These are phyloP conservation scores for Invenusta paracnida DNA, from an alignment of 2,888 invertebrate genomes.

Conservation along the genomic window DNA sequence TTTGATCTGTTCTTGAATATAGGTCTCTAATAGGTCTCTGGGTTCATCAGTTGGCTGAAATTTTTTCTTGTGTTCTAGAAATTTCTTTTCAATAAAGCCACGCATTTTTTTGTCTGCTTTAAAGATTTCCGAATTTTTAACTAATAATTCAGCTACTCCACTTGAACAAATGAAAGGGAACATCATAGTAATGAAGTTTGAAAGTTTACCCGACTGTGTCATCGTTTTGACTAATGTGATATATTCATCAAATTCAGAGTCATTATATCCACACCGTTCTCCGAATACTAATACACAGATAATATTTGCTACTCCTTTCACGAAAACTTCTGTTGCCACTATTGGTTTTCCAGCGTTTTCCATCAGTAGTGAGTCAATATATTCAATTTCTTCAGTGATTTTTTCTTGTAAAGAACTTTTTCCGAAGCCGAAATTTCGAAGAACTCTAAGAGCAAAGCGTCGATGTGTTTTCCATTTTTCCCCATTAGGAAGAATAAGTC, in stretches of 20 bases:
- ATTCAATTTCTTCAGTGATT: conserved; percentile 14
- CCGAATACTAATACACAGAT: conserved; percentile 25
- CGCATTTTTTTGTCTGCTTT: not conserved
- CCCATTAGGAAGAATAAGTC: not conserved
- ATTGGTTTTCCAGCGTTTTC: not conserved
- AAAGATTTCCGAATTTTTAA: not conserved
- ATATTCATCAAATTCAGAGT: not conserved
- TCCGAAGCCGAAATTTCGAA: conserved; percentile 32
- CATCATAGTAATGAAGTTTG: not conserved
- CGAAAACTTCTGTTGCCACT: not conserved
- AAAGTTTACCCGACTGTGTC: not conserved
- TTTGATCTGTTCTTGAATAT: conserved; percentile 20
- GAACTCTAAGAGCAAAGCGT: conserved; percentile 36
- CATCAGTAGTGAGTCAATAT: not conserved
- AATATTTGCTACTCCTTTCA: conserved; percentile 27
- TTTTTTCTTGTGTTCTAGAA: conserved; percentile 29
- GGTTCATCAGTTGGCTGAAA: conserved; percentile 23
- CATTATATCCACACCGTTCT: not conserved
- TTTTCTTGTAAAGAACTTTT: conserved; percentile 20
- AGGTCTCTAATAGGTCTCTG: conserved; percentile 28
- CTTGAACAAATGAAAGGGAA: conserved; percentile 4
- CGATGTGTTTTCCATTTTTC: conserved; percentile 35
- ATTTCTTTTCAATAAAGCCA: not conserved
- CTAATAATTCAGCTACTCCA: not conserved
- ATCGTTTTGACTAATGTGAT: not conserved